Evolutionary conservation across 2,888 invertebrate genomes (phyloP), one percentile per base, ranked within the genome.

Genomic region (Listrodromus nycthemerus): DNA sequence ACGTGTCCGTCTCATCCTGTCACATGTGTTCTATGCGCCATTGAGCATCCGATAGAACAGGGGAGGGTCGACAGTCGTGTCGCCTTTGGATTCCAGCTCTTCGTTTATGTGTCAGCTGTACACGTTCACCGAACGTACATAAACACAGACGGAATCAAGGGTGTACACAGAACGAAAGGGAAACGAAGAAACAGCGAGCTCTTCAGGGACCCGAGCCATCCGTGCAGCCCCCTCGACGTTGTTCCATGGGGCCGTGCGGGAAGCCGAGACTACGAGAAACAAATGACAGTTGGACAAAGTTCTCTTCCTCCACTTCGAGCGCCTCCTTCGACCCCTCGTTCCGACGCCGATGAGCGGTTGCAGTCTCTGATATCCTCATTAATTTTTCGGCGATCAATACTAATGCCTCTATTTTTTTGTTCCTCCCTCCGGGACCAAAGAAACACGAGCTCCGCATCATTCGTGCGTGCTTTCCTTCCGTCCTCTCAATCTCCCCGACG

Each of bases 351-450:
- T 71, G 61, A 73, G 87, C 87, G 41, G 89, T 89, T 90, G 88
- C 90, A 87, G 87, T 90, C 89, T 89, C 90, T 91, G 91, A 91
- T 91, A 91, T 89, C 86, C 90, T 91, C 91, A 89, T 91, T 91
- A 91, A 91, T 91, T 91, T 89, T 89, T 83, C 76, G 63, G 21
- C 48, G 87, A 86, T 87, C 86, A 84, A 88, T 88, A 86, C 85
- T 85, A 86, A 86, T 86, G 88, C 45, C 75, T 81, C 41, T 71
- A 63, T 82, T 85, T 82, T 84, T 85, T 82, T 71, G 41, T 65
- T 8, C 77, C 48, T 45, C 65, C 63, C 50, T 27, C n/a, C 70
- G 66, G 69, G 21, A 27, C 76, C 45, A 50, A 76, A 83, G 19
- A 61, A 61, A 30, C 61, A 74, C 80, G 71, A 74, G 37, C 77